Conservation (phyloP, 1,140 invertebrate genomes). For the Macrocentrus cingulum region DNA sequence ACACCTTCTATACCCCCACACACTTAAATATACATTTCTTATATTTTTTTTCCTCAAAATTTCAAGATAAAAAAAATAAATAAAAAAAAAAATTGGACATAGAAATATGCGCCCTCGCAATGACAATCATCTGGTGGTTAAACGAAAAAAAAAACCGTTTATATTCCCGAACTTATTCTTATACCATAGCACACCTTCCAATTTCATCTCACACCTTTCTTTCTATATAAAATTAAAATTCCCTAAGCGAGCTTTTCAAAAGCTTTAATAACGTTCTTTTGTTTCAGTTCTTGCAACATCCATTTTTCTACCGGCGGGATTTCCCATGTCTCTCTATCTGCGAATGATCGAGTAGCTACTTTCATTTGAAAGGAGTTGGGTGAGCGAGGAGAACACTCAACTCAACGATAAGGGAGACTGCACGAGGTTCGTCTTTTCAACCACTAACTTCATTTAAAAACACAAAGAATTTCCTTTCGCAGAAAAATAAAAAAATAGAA, state of each 20-base stretch:
- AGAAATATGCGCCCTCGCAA: no score
- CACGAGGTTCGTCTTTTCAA: not conserved
- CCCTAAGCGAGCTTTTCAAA: not conserved
- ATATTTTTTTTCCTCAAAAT: no score
- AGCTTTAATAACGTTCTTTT: not conserved
- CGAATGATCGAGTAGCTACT: not conserved
- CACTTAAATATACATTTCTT: not conserved
- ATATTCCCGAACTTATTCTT: no score
- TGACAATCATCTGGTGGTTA: no score
- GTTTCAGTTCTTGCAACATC: not conserved
- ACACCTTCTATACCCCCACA: not conserved
- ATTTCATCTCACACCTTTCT: not conserved
- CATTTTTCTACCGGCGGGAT: no score
- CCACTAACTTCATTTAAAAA: slow-evolving; percentile 22
- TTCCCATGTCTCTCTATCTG: not conserved
- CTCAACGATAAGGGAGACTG: not conserved
- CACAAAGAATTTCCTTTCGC: slow-evolving; percentile 12
- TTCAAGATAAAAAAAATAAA: no score
- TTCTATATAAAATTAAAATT: not conserved
- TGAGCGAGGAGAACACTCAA: not conserved
- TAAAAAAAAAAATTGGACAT: no score
- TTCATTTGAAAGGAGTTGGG: not conserved
- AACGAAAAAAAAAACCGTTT: no score
- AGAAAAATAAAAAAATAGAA: not conserved
- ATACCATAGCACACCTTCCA: no score